Conservation (phyloP, 2,888 invertebrate genomes). For the Tenthredo mesomela region DNA sequence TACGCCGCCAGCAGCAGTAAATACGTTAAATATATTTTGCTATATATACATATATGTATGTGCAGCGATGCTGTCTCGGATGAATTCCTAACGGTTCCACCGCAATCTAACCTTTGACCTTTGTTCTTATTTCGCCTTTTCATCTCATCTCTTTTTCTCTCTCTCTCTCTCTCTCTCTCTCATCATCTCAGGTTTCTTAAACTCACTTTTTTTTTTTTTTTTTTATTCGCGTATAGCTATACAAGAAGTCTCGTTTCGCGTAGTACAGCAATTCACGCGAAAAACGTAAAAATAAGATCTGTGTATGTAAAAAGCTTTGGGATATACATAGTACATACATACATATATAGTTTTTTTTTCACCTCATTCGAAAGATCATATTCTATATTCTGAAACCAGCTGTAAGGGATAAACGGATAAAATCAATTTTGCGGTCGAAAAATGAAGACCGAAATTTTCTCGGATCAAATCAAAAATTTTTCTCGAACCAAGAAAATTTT, state of each 20-base stretch:
- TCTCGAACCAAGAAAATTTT: no score
- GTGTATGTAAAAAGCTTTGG: no score
- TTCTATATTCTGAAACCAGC: no score
- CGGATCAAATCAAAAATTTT: no score
- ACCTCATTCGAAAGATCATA: no score
- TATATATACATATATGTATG: no score
- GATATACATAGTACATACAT: no score
- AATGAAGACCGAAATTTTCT: no score
- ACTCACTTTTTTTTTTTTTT: background rate
- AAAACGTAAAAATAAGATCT: background rate
- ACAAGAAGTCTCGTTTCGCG: background rate
- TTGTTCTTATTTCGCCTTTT: constrained; percentile 42
- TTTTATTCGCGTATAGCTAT: background rate
- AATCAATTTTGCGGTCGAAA: no score
- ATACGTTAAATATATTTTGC: constrained; percentile 10
- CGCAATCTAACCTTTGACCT: constrained; percentile 21
- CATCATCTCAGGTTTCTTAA: background rate
- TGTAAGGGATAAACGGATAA: background rate
- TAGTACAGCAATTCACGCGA: background rate
- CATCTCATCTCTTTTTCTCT: constrained; percentile 7
- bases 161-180: no score
- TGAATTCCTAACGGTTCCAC: constrained; percentile 42
- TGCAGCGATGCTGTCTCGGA: background rate
- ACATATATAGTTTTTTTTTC: no score
- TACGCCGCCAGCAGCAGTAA: background rate